Conservation (phyloP, 2,888 invertebrate genomes). For the Hofmannophila pseudospretella region DNA sequence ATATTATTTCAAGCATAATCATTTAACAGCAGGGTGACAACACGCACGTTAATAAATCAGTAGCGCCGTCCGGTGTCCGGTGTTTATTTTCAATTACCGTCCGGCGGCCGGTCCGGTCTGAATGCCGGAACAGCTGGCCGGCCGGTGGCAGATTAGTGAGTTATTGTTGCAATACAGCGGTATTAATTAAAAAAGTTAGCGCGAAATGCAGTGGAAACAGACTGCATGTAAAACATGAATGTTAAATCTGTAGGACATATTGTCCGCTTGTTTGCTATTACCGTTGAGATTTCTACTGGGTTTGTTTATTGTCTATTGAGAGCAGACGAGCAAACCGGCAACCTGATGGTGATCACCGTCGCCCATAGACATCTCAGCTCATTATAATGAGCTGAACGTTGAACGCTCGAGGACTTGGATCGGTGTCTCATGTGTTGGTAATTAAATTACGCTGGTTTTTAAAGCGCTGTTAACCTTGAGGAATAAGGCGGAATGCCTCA, state of each 20-base stretch:
- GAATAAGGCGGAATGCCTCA: too few species aligned
- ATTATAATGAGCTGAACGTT: too few species aligned
- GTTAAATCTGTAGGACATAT: background rate
- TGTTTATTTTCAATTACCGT: constrained; percentile 67
- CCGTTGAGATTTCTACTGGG: too few species aligned
- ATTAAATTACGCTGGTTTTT: too few species aligned
- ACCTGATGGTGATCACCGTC: too few species aligned
- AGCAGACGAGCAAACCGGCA: too few species aligned
- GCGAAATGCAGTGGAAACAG: background rate
- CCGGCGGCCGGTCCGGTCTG: constrained; percentile 17
- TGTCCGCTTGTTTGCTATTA: background rate
- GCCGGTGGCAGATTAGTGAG: constrained; percentile 42
- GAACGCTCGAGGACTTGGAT: too few species aligned
- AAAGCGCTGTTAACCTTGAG: too few species aligned
- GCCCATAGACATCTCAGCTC: too few species aligned
- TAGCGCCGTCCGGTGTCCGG: constrained; percentile 33
- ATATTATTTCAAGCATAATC: background rate
- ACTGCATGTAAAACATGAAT: background rate
- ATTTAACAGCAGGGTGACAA: constrained; percentile 13
- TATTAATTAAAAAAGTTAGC: constrained; percentile 36
- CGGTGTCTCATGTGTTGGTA: too few species aligned
- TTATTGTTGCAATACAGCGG: constrained; percentile 31
- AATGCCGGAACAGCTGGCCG: constrained; percentile 36
- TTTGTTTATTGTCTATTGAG: too few species aligned
- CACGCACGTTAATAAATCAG: constrained; percentile 38